Percentiles rank a stretch among this genome's conserved stretches.
phyloP scores from a whole-genome alignment of 37 sponge, comb jelly and placozoan species.

The Dysidea cf. avara region DNA sequence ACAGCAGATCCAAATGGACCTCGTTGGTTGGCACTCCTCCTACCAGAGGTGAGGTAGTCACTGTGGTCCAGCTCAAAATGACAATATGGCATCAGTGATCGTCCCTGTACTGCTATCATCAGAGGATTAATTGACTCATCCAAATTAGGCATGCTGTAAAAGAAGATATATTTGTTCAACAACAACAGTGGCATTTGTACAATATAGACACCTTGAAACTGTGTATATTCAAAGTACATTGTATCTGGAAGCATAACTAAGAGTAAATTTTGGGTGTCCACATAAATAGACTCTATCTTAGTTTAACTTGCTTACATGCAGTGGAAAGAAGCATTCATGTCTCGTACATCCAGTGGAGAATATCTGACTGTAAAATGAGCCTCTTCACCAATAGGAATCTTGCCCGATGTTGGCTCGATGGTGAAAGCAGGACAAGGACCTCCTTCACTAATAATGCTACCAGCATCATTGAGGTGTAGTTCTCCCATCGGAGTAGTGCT shows the following conservation, averaged over 20 bases:
- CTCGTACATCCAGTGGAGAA: slow-evolving; percentile 78
- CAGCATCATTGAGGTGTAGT: slow-evolving; percentile 35
- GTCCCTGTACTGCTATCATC: slow-evolving; percentile 58
- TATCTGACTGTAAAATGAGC: slow-evolving; percentile 61
- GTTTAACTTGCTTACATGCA: slow-evolving; percentile 66
- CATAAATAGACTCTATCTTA: not conserved
- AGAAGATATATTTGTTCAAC: not conserved
- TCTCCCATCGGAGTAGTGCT: slow-evolving; percentile 4
- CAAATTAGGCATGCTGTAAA: slow-evolving; percentile 69
- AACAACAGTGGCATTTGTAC: not conserved
- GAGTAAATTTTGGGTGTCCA: not conserved
- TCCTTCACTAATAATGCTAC: slow-evolving; percentile 37
- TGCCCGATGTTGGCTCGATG: slow-evolving; percentile 68
- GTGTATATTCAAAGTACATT: not conserved
- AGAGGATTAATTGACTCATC: slow-evolving; percentile 56
- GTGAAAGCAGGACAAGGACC: slow-evolving; percentile 48
- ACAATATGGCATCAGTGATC: slow-evolving; percentile 92
- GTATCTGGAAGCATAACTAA: not conserved
- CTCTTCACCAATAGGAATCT: slow-evolving; percentile 69
- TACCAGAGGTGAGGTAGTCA: slow-evolving; percentile 64
- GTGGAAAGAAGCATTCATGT: slow-evolving; percentile 35
- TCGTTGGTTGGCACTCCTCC: not conserved
- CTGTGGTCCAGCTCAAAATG: slow-evolving; percentile 97
- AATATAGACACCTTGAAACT: not conserved
- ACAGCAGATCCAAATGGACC: slow-evolving; percentile 11